These are phyloP conservation scores for Calyptomena viridis DNA, from an alignment of 2,113 vertebrate genomes.

Conservation along the genomic window DNA sequence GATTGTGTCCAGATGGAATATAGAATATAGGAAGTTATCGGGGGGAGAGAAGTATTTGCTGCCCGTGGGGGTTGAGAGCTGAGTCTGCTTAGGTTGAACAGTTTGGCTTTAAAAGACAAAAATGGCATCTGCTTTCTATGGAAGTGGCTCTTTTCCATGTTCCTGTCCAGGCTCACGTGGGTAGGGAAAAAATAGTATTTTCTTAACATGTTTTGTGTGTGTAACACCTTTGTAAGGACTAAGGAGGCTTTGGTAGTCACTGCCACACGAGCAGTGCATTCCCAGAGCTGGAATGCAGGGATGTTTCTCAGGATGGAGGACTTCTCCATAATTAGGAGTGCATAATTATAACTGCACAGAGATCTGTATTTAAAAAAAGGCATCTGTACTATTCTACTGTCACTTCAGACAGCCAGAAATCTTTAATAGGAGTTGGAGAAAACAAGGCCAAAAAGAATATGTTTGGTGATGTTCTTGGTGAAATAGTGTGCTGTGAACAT, in stretches of 20 bases:
- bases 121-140: not conserved
- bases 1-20: not conserved
- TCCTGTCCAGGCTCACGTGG: not conserved
- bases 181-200: too few relatives aligned
- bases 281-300: not conserved
- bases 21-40: not conserved
- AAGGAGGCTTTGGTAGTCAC: not conserved
- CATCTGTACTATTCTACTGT: not conserved
- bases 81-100: not conserved
- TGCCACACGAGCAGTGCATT: accelerated
- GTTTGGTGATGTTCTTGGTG: not conserved
- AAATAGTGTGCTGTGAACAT: not conserved
- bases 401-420: not conserved
- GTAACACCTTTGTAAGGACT: not conserved
- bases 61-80: not conserved
- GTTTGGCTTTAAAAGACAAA: not conserved
- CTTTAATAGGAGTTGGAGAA: not conserved
- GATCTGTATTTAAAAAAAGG: not conserved
- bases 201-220: not conserved
- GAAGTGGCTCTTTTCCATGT: not conserved
- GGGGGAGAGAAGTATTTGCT: not conserved
- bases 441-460: not conserved
- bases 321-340: not conserved
- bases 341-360: too few relatives aligned
- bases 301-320: not conserved